Conservation (phyloP, 2,888 invertebrate species). For the Diplazon laetatorius region DNA sequence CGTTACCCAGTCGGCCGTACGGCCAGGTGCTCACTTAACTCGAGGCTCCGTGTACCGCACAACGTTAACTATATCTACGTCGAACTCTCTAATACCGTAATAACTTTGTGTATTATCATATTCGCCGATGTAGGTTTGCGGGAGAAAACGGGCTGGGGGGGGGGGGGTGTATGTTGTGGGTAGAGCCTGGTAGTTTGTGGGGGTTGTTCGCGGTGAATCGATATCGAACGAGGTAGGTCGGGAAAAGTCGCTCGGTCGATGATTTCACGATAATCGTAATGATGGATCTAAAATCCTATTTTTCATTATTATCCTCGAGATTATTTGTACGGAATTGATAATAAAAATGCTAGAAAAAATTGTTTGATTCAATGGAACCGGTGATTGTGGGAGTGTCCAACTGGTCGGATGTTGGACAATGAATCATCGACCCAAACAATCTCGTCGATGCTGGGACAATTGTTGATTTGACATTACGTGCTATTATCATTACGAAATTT, state of each 20-base stretch:
- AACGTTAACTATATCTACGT: conserved; percentile 23
- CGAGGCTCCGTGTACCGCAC: conserved; percentile 25
- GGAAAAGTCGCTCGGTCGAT: background rate
- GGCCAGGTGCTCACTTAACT: conserved; percentile 35
- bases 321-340: no score
- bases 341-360: no score
- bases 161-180: conserved; percentile 51
- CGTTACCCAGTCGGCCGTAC: conserved; percentile 33
- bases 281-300: background rate
- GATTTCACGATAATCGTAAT: background rate
- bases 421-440: no score
- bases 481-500: no score
- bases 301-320: no score
- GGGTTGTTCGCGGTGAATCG: conserved; percentile 18
- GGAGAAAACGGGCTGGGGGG: no score
- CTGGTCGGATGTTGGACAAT: no score
- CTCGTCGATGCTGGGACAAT: no score
- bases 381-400: no score
- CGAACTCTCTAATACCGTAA: conserved; percentile 69
- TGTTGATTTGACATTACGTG: no score
- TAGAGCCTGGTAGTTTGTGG: conserved; percentile 14
- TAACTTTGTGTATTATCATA: conserved; percentile 77
- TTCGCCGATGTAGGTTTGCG: conserved; percentile 53
- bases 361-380: no score
- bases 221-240: conserved; percentile 2